A percentile compares a stretch with the other conserved stretches of the same genome.
These are phyloP conservation scores for Scaptomyza caliginosa DNA, from an alignment of 2,888 invertebrate species.

Conservation along the genomic window DNA sequence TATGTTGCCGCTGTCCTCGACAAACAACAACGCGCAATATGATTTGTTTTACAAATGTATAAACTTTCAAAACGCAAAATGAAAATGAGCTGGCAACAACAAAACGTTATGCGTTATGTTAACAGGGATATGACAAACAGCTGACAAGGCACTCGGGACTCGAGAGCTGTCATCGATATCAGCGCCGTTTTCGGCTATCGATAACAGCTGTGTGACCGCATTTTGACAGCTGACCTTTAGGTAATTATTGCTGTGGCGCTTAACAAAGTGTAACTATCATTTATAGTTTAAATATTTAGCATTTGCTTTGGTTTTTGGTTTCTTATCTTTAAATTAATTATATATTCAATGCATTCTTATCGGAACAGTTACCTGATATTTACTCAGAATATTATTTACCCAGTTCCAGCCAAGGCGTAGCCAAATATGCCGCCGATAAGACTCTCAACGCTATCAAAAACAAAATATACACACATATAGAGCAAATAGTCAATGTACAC, in stretches of 20 bases:
- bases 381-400: slow-evolving; percentile 47
- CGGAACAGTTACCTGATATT: slow-evolving; percentile 61
- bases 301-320: not conserved
- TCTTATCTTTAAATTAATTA: slow-evolving; percentile 44
- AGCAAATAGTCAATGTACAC: slow-evolving; percentile 9
- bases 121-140: slow-evolving; percentile 65
- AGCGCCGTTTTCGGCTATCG: slow-evolving; percentile 14
- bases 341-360: slow-evolving; percentile 47
- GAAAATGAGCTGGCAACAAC: slow-evolving; percentile 22
- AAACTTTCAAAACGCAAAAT: slow-evolving; percentile 50
- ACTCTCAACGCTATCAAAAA: slow-evolving; percentile 14
- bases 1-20: slow-evolving; percentile 59
- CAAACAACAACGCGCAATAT: slow-evolving; percentile 28
- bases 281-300: not conserved
- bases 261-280: slow-evolving; percentile 1
- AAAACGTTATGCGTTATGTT: slow-evolving; percentile 25
- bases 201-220: slow-evolving; percentile 53
- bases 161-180: slow-evolving; percentile 50
- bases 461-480: slow-evolving; percentile 6
- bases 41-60: slow-evolving; percentile 70
- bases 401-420: slow-evolving; percentile 38
- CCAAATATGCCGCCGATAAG: slow-evolving; percentile 66
- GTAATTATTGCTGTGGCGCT: not conserved
- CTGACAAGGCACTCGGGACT: slow-evolving; percentile 48
- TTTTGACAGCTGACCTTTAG: slow-evolving; percentile 55